Evolutionary conservation across 2,113 vertebrate genomes (phyloP).

Genomic region (Plecotus auritus): DNA sequence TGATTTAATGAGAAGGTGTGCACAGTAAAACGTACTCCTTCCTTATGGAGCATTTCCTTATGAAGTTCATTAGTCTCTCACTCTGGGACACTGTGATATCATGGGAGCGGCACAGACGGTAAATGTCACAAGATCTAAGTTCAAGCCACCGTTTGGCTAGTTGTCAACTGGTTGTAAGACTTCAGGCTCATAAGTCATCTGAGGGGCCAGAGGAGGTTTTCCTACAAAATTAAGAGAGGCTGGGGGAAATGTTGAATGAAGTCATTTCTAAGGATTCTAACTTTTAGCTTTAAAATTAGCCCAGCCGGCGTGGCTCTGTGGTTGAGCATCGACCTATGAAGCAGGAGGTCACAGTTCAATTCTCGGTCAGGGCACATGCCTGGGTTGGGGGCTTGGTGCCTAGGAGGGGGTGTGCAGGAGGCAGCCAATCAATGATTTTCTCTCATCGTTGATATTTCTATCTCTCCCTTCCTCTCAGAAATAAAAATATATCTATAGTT

Average conservation of each 20-base stretch:
- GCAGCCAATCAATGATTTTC: too few relatives aligned
- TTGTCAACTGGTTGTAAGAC: neutral
- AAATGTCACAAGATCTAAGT: constrained; percentile 27
- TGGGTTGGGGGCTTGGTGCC: too few relatives aligned
- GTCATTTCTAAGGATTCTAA: neutral
- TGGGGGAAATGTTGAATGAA: neutral
- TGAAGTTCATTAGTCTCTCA: constrained; percentile 22
- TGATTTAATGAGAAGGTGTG: constrained; percentile 47
- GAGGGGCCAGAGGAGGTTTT: neutral
- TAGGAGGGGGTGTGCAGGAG: too few relatives aligned
- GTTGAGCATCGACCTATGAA: too few relatives aligned
- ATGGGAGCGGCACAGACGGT: neutral
- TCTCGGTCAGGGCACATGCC: too few relatives aligned
- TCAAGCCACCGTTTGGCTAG: neutral
- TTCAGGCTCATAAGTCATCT: neutral
- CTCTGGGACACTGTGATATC: neutral
- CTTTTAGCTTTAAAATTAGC: neutral
- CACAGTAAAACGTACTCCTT: neutral
- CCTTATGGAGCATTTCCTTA: constrained; percentile 53
- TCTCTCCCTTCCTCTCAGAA: too few relatives aligned
- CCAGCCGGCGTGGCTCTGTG: too few relatives aligned
- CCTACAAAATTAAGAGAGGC: neutral
- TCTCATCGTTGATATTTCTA: too few relatives aligned
- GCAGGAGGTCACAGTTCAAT: too few relatives aligned
- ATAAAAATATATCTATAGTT: neutral